Percentiles rank a stretch among this genome's conserved stretches.
These are phyloP conservation scores for Rhinichthys klamathensis DNA, from an alignment of 2,113 vertebrate genomes.

Conservation along the genomic window DNA sequence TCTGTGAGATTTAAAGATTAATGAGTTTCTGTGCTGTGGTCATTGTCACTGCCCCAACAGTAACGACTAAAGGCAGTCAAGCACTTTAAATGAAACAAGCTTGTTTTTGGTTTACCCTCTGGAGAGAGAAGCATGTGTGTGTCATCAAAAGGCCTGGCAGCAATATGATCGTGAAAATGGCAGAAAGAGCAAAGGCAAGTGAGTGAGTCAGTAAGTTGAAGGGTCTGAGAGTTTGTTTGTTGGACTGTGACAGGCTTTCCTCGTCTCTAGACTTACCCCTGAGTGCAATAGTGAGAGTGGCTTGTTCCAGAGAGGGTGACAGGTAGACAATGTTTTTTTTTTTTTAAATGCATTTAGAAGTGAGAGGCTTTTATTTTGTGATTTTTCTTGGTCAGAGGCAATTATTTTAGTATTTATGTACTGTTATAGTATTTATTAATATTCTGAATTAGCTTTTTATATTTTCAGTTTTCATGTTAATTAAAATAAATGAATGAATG, in stretches of 20 bases:
- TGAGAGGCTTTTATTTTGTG: neutral
- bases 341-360: neutral
- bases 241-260: conserved; percentile 44
- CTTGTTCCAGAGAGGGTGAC: neutral
- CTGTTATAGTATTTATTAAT: neutral
- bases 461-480: neutral
- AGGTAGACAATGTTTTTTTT: neutral
- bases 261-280: neutral
- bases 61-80: conserved; percentile 33
- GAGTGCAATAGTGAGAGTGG: neutral
- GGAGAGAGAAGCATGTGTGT: conserved; percentile 15
- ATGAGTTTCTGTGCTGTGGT: conserved; percentile 31
- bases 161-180: conserved; percentile 30
- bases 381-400: neutral
- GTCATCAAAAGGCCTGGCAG: conserved; percentile 17
- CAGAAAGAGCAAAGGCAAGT: conserved; percentile 12
- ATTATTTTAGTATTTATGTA: neutral
- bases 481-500: neutral
- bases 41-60: conserved; percentile 20
- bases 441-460: neutral
- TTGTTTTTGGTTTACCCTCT: conserved; percentile 23
- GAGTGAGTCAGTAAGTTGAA: conserved; percentile 29
- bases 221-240: conserved; percentile 46
- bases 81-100: conserved; percentile 44
- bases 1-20: conserved; percentile 44